Evolutionary conservation across 1,140 invertebrate species (phyloP).

Genomic region (Achroia grisella): DNA sequence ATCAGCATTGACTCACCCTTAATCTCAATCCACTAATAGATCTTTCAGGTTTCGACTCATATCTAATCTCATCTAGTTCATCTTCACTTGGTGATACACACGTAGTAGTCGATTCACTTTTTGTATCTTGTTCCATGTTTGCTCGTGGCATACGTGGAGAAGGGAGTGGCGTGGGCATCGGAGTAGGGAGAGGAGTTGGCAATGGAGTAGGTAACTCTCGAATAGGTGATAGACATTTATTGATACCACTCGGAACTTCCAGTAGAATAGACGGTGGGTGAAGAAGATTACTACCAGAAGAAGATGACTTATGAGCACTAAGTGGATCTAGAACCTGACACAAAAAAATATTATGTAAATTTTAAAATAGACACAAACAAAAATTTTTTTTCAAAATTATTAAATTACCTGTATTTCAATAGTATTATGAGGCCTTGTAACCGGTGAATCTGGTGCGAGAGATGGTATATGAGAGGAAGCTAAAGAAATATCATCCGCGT

Average conservation of each 20-base stretch:
- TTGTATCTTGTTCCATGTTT: constrained; percentile 47
- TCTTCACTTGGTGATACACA: constrained; percentile 61
- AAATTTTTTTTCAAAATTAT: not conserved
- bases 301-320: constrained; percentile 75
- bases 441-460: constrained; percentile 76
- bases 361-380: not conserved
- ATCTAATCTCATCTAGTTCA: constrained; percentile 54
- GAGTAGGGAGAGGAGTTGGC: constrained; percentile 80
- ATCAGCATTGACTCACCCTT: constrained; percentile 33
- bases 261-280: constrained; percentile 81
- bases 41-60: constrained; percentile 34
- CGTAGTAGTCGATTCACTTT: constrained; percentile 42
- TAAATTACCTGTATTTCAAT: constrained; percentile 76
- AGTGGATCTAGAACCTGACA: constrained; percentile 77
- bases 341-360: not conserved
- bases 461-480: constrained; percentile 75
- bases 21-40: constrained; percentile 47
- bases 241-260: constrained; percentile 81
- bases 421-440: constrained; percentile 60
- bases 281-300: constrained; percentile 73
- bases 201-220: constrained; percentile 81
- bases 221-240: constrained; percentile 83
- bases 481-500: constrained; percentile 77
- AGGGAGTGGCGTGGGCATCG: constrained; percentile 78
- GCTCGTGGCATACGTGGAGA: constrained; percentile 59